These are phyloP conservation scores for Porites evermanni DNA, from an alignment of 92 coral and sea anemone species.

Conservation along the genomic window DNA sequence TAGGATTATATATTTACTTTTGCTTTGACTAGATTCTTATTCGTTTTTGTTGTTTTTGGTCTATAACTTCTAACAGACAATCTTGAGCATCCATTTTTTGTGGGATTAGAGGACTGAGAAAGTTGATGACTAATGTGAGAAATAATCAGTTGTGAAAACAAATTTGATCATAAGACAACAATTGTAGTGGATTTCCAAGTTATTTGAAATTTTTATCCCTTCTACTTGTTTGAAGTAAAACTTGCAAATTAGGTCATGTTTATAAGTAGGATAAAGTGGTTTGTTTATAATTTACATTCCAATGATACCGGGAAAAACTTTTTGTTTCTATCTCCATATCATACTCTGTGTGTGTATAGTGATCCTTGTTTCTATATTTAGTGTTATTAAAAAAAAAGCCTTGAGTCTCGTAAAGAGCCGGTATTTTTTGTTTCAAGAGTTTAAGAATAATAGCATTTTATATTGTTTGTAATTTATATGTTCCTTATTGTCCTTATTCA, in stretches of 20 bases:
- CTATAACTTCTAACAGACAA: no score
- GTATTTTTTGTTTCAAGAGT: conserved; percentile 4
- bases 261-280: conserved; percentile 5
- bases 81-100: no score
- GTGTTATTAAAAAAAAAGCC: not conserved
- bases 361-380: not conserved
- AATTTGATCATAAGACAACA: no score
- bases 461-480: conserved; percentile 35
- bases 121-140: no score
- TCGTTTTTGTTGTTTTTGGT: no score
- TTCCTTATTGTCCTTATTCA: conserved; percentile 13
- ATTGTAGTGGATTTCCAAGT: not conserved
- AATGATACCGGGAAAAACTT: conserved; percentile 5
- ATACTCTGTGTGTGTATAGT: not conserved
- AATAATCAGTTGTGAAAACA: no score
- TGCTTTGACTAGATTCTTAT: no score
- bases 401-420: not conserved
- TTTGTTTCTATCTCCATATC: not conserved
- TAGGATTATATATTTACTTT: no score
- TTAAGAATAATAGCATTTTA: not conserved
- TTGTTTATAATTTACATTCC: conserved; percentile 37
- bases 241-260: conserved; percentile 19
- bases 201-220: not conserved
- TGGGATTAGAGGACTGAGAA: no score
- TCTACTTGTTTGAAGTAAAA: not conserved